Conservation (phyloP, 2,113 vertebrate genomes). For the Fulmarus glacialis region DNA sequence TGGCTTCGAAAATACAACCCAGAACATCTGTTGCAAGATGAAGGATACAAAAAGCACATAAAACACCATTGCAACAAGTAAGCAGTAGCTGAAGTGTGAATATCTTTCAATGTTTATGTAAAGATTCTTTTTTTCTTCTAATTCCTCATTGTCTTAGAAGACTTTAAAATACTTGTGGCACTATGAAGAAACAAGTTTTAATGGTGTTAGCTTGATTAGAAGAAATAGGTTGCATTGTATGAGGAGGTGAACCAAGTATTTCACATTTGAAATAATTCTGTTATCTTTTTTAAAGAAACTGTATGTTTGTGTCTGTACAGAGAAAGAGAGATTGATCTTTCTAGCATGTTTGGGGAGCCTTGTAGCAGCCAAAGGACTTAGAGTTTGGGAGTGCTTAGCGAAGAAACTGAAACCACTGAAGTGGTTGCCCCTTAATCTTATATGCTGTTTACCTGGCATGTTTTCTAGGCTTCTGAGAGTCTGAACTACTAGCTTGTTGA, state of each 20-base stretch:
- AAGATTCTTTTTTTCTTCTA: neutral
- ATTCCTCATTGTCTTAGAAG: neutral
- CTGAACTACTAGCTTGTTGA: neutral
- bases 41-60: constrained; percentile 98
- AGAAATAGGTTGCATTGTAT: neutral
- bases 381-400: neutral
- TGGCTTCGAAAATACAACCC: constrained; percentile 98
- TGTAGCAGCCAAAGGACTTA: neutral
- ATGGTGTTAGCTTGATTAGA: neutral
- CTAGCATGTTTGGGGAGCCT: neutral
- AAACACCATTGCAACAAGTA: constrained; percentile 99
- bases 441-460: neutral
- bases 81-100: constrained; percentile 31
- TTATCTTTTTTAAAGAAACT: neutral
- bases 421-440: neutral
- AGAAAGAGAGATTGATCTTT: neutral
- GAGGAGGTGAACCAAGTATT: neutral
- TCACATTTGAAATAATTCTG: neutral
- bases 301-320: neutral
- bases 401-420: neutral
- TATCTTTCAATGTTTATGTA: neutral
- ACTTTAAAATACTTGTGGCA: neutral
- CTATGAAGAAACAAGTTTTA: neutral
- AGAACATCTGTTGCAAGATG: constrained; percentile 95
- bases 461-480: neutral